phyloP scores from a whole-genome alignment of 2,113 vertebrate genomes.

The Lethenteron reissneri region DNA sequence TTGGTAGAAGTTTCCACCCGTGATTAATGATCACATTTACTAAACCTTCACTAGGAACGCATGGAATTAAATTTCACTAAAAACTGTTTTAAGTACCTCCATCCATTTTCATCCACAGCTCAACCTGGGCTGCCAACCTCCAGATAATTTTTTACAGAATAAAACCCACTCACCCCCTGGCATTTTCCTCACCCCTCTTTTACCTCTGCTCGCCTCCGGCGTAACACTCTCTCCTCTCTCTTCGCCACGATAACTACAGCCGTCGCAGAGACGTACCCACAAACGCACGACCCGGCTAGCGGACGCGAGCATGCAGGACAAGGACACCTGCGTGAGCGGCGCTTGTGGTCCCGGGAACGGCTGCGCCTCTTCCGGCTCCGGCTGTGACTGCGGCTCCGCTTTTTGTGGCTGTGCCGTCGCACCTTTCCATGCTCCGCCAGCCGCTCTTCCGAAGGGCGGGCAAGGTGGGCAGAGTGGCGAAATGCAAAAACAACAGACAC shows the following conservation, averaged over 20 bases:
- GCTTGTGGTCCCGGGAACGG: conserved; percentile 25
- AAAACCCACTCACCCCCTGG: conserved; percentile 10
- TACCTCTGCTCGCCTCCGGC: conserved; percentile 5
- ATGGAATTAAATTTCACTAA: not conserved
- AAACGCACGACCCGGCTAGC: not conserved
- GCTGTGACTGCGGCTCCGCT: conserved; percentile 53
- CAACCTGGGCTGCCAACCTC: too few relatives aligned
- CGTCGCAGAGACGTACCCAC: not conserved
- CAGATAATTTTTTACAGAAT: conserved; percentile 12
- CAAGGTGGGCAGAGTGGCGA: not conserved
- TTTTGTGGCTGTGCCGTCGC: conserved; percentile 54
- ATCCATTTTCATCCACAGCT: too few relatives aligned
- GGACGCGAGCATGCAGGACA: too few relatives aligned
- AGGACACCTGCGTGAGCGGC: conserved; percentile 9
- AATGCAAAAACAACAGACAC: not conserved
- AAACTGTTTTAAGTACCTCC: too few relatives aligned
- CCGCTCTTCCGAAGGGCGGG: too few relatives aligned
- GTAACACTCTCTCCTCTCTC: not conserved
- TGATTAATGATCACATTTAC: not conserved
- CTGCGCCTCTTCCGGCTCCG: conserved; percentile 47
- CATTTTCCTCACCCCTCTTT: conserved; percentile 11
- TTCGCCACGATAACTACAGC: not conserved
- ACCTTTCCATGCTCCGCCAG: conserved; percentile 51
- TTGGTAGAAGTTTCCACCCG: not conserved
- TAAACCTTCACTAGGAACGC: not conserved